Percentiles rank a stretch among this genome's conserved stretches.
Conservation (phyloP, 2,113 vertebrate genomes). For the Myxocyprinus asiaticus region DNA sequence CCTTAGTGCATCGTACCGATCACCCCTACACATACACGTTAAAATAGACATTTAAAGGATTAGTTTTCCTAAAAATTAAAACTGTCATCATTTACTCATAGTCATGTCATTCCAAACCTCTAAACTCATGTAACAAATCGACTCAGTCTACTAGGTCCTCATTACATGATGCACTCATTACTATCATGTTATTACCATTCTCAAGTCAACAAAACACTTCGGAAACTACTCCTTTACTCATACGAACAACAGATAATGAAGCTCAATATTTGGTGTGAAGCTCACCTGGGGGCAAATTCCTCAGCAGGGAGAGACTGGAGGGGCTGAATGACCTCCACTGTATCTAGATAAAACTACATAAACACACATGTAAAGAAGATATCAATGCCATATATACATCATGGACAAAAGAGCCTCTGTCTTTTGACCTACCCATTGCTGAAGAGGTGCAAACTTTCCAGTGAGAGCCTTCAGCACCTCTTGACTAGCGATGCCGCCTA, state of each 20-base stretch:
- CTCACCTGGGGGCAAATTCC: slow-evolving; percentile 89
- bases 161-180: too few species aligned
- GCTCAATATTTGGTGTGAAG: background rate
- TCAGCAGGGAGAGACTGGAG: slow-evolving; percentile 79
- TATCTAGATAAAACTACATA: slow-evolving; percentile 89
- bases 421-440: slow-evolving; percentile 88
- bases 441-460: slow-evolving; percentile 94
- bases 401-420: background rate
- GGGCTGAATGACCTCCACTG: slow-evolving; percentile 80
- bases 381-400: slow-evolving; percentile 64
- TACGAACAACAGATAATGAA: background rate
- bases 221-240: background rate
- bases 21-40: slow-evolving; percentile 73
- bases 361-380: background rate
- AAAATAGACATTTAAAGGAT: slow-evolving; percentile 7
- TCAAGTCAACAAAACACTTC: background rate
- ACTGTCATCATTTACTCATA: too few species aligned
- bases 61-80: background rate
- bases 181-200: background rate
- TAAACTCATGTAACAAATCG: too few species aligned
- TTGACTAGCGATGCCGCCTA: slow-evolving; percentile 92
- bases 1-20: slow-evolving; percentile 91
- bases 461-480: slow-evolving; percentile 96
- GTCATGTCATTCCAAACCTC: too few species aligned
- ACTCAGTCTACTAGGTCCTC: too few species aligned